Conservation (phyloP, 1,140 invertebrate species). For the Aphis gossypii region DNA sequence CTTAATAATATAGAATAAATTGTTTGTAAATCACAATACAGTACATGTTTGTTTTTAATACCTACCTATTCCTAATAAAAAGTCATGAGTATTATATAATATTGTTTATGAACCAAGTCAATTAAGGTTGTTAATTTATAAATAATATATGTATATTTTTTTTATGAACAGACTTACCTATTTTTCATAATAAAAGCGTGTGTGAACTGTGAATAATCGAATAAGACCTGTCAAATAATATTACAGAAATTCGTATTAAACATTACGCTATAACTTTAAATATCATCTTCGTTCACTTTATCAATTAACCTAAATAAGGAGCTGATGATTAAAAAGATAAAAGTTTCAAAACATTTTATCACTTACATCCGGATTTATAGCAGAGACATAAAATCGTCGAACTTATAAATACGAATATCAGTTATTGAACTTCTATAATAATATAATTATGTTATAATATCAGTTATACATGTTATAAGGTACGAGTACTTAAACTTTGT, state of each 20-base stretch:
- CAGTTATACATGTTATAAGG: neutral
- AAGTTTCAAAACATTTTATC: neutral
- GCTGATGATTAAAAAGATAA: neutral
- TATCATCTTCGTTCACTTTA: neutral
- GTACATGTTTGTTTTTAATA: neutral
- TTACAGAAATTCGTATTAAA: neutral
- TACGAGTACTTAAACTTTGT: no score
- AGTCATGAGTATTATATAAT: neutral
- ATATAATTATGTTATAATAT: neutral
- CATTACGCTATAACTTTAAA: neutral
- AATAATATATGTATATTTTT: neutral
- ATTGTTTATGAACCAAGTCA: neutral
- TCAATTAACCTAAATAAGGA: neutral
- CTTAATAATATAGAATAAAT: neutral
- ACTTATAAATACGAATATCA: neutral
- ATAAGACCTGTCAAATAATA: neutral
- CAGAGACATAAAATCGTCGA: neutral
- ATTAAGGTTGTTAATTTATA: neutral
- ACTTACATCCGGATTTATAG: neutral
- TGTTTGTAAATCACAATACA: neutral
- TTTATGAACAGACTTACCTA: neutral
- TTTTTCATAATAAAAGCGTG: neutral
- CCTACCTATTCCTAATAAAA: neutral
- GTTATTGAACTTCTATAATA: neutral
- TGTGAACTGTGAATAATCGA: neutral